Conservation (phyloP, 64 coral and sea anemone genomes). For the Actinia equina region DNA sequence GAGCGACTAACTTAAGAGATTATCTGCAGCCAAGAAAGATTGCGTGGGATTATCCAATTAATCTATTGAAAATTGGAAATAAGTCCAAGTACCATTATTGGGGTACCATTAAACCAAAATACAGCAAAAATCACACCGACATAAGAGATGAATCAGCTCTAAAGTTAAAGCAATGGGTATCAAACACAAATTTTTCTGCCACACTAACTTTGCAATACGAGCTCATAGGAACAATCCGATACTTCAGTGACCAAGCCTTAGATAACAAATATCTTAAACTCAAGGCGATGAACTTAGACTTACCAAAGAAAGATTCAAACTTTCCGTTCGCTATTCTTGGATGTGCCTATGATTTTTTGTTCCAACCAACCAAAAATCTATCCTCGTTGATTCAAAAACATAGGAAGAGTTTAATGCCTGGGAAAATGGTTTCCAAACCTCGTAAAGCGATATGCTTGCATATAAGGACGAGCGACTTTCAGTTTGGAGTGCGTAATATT, state of each 20-base stretch:
- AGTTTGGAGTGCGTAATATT: neutral
- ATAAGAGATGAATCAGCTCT: neutral
- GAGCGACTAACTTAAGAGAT: neutral
- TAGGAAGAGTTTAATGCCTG: neutral
- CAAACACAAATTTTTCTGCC: neutral
- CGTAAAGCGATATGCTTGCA: slow-evolving; percentile 17
- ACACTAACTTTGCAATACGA: neutral
- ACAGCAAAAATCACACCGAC: neutral
- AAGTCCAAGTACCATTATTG: neutral
- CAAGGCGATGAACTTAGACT: neutral
- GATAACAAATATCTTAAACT: neutral
- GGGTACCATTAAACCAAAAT: neutral
- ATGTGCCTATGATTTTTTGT: slow-evolving; percentile 24
- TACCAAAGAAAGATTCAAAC: neutral
- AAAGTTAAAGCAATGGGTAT: neutral
- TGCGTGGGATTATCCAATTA: slow-evolving; percentile 21
- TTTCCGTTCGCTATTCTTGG: neutral
- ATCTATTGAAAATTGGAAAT: neutral
- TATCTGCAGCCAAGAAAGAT: slow-evolving; percentile 8
- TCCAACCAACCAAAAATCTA: neutral
- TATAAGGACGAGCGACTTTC: slow-evolving; percentile 4
- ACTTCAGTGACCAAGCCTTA: neutral
- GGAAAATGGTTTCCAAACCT: neutral
- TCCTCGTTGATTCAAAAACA: neutral
- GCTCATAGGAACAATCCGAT: neutral